phyloP scores from a whole-genome alignment of 2,797 vertebrate genomes.

The Aselliscus stoliczkanus region DNA sequence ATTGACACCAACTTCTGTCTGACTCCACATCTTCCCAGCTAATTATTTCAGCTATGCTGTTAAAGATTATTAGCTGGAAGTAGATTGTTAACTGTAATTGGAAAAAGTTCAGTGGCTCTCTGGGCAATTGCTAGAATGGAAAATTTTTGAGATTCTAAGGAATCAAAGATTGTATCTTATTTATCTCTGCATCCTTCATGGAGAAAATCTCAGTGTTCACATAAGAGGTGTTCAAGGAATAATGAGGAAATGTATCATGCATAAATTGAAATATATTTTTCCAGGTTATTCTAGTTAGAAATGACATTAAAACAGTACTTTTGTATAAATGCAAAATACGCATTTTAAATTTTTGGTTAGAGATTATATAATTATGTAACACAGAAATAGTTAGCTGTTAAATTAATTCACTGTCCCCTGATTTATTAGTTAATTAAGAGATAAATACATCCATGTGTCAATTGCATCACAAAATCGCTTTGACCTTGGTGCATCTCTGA shows the following conservation, averaged over 20 bases:
- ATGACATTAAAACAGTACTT: not conserved
- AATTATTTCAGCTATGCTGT: not conserved
- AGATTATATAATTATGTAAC: not conserved
- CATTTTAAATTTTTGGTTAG: not conserved
- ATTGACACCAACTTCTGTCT: not conserved
- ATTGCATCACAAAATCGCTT: not conserved
- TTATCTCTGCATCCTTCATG: not conserved
- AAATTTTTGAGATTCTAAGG: not conserved
- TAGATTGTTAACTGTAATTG: not conserved
- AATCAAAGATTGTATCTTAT: not conserved
- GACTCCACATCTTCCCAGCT: not conserved
- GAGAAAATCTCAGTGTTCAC: not conserved
- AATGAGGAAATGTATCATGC: not conserved
- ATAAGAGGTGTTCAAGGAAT: not conserved
- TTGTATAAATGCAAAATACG: not conserved
- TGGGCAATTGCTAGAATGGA: not conserved
- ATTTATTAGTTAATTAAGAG: slow-evolving; percentile 6
- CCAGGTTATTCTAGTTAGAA: not conserved
- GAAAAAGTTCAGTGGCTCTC: not conserved
- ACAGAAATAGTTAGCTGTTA: not conserved
- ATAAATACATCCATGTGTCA: not conserved
- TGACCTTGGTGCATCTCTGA: not conserved
- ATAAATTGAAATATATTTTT: not conserved
- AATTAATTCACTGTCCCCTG: not conserved
- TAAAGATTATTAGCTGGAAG: not conserved